These are phyloP conservation scores for Griposia aprilina DNA, from an alignment of 2,888 invertebrate species.

Conservation along the genomic window DNA sequence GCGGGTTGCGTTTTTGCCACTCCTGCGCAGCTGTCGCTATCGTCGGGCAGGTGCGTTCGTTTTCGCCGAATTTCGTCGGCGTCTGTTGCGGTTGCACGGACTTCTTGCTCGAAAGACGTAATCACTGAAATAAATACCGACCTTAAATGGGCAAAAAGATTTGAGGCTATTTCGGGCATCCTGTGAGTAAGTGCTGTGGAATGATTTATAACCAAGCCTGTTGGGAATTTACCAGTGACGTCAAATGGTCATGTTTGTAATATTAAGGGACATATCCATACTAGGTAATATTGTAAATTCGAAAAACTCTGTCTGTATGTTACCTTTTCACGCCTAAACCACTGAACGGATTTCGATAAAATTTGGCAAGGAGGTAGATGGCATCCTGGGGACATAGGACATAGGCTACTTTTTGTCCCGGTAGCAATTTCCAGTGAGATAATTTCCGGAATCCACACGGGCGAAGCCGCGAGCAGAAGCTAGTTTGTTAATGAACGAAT, in stretches of 20 bases:
- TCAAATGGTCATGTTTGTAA: slow-evolving; percentile 4
- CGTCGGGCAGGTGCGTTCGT: slow-evolving; percentile 76
- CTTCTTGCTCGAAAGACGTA: slow-evolving; percentile 44
- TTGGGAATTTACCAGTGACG: slow-evolving; percentile 33
- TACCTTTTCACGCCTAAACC: too few species aligned
- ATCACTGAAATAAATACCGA: slow-evolving; percentile 57
- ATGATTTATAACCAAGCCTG: slow-evolving; percentile 27
- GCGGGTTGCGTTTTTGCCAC: slow-evolving; percentile 64
- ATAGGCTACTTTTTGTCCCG: too few species aligned
- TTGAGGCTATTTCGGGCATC: slow-evolving; percentile 50
- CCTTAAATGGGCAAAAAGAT: slow-evolving; percentile 54
- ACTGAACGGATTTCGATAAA: too few species aligned
- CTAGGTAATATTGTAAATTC: too few species aligned
- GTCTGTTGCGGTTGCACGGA: slow-evolving; percentile 36
- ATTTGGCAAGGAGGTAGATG: too few species aligned
- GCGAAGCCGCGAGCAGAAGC: too few species aligned
- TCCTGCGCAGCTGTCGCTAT: slow-evolving; percentile 70
- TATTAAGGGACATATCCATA: neutral
- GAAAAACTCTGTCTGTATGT: too few species aligned
- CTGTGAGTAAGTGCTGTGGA: slow-evolving; percentile 42
- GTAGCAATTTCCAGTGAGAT: too few species aligned
- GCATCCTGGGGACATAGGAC: too few species aligned
- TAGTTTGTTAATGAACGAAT: neutral
- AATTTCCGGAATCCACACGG: too few species aligned
- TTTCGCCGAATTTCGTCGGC: slow-evolving; percentile 76